Evolutionary conservation across 2,797 vertebrate species (phyloP).

Genomic region (Acanthornis magna): DNA sequence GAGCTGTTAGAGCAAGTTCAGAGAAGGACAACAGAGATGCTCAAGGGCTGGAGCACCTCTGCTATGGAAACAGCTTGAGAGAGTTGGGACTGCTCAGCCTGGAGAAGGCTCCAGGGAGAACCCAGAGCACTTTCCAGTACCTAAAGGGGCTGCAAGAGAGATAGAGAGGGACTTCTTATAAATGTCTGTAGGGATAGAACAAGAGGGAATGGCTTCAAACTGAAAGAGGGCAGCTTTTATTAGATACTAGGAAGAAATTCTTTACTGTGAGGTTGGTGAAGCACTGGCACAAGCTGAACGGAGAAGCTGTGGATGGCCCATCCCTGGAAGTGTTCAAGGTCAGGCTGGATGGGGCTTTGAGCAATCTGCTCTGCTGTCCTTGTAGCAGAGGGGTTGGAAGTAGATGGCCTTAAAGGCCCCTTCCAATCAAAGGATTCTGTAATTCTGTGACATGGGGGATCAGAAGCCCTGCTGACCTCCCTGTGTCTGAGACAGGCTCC

Average conservation of each 20-base stretch:
- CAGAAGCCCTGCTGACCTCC: background rate
- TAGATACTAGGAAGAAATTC: background rate
- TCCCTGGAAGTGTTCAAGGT: background rate
- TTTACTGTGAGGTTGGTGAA: background rate
- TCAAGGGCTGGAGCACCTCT: background rate
- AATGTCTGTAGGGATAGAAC: background rate
- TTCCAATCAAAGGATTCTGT: background rate
- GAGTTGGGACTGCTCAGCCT: background rate
- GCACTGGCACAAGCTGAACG: background rate
- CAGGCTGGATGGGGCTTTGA: background rate
- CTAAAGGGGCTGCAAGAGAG: background rate
- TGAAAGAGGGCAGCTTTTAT: background rate
- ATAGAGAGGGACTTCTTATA: background rate
- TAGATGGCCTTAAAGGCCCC: background rate
- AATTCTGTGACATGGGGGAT: background rate
- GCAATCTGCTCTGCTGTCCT: background rate
- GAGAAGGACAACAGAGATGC: background rate
- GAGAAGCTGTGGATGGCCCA: background rate
- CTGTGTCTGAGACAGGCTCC: background rate
- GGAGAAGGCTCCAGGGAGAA: background rate
- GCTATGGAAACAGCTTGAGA: background rate
- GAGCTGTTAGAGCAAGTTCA: background rate
- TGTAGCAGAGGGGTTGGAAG: background rate
- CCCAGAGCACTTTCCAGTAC: background rate
- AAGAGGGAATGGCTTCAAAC: background rate